Evolutionary conservation across 1,140 invertebrate species (phyloP).

Genomic region (Rhyzopertha dominica): DNA sequence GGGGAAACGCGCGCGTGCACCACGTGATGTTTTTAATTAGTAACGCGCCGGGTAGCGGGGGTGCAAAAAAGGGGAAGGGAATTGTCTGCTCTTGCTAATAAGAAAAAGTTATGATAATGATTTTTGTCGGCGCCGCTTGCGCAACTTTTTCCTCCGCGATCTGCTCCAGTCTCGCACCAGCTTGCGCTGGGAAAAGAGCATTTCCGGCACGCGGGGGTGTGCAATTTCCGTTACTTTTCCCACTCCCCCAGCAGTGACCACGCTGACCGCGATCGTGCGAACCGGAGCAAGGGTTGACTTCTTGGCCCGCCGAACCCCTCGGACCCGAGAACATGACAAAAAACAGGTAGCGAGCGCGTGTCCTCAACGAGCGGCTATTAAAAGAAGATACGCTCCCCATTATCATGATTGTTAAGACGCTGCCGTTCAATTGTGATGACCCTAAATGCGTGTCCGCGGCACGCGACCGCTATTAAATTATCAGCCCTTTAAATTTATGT

Average conservation of each 20-base stretch:
- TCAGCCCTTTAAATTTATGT: no score
- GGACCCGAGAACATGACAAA: not conserved
- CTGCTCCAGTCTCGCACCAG: conserved; percentile 19
- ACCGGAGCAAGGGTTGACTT: conserved; percentile 17
- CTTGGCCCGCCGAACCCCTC: conserved; percentile 2
- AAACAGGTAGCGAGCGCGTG: conserved; percentile 22
- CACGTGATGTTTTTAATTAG: conserved; percentile 39
- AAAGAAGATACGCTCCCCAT: conserved; percentile 23
- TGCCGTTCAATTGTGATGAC: conserved; percentile 15
- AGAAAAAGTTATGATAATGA: conserved; percentile 42
- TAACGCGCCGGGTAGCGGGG: conserved; percentile 15
- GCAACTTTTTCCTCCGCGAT: conserved; percentile 30
- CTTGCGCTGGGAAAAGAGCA: no score
- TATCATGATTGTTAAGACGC: conserved; percentile 19
- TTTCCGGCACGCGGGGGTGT: no score
- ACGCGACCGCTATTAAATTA: conserved; percentile 9
- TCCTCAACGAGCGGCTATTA: conserved; percentile 19
- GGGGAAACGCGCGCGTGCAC: conserved; percentile 23
- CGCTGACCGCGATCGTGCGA: conserved; percentile 19
- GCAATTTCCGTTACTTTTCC: no score
- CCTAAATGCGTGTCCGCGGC: conserved; percentile 14
- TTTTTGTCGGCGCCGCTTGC: conserved; percentile 34
- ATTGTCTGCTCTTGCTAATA: conserved; percentile 35
- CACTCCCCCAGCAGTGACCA: no score
- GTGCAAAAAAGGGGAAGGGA: conserved; percentile 20